A percentile compares a stretch with the other conserved stretches of the same genome.
These are phyloP conservation scores for Portevinia maculata DNA, from an alignment of 2,888 invertebrate genomes.

Conservation along the genomic window DNA sequence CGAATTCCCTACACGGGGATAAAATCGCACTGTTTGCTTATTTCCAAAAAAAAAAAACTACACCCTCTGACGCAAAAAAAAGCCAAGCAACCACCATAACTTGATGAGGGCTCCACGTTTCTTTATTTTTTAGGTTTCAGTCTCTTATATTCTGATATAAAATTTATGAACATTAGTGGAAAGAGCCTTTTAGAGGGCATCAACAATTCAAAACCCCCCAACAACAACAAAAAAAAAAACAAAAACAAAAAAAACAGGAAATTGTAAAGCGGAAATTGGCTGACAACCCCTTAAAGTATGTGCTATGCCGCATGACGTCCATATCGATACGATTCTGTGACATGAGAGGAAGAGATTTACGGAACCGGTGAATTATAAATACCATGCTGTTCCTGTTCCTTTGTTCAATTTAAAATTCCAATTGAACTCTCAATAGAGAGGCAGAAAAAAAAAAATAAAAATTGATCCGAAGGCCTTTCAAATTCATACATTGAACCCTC, in stretches of 20 bases:
- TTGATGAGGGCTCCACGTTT: constrained; percentile 52
- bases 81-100: constrained; percentile 42
- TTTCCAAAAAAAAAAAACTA: constrained; percentile 60
- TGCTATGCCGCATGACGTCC: constrained; percentile 16
- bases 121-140: constrained; percentile 31
- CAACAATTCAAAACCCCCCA: constrained; percentile 58
- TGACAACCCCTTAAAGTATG: neutral
- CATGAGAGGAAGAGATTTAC: constrained; percentile 21
- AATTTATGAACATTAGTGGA: constrained; percentile 63
- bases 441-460: constrained; percentile 4
- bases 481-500: constrained; percentile 56
- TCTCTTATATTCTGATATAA: constrained; percentile 48
- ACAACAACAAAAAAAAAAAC: constrained; percentile 14
- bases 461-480: constrained; percentile 55
- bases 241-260: constrained; percentile 2
- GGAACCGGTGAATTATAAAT: constrained; percentile 33
- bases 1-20: constrained; percentile 1
- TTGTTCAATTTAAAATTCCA: constrained; percentile 61
- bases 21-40: constrained; percentile 56
- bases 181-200: constrained; percentile 65
- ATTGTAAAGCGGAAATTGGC: constrained; percentile 29
- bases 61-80: constrained; percentile 23
- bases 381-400: neutral
- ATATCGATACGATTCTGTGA: neutral
- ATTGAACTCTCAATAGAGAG: constrained; percentile 45